A percentile compares a stretch with the other conserved stretches of the same genome.
phyloP scores from a whole-genome alignment of 2,113 vertebrate genomes.

The Podocnemis expansa region DNA sequence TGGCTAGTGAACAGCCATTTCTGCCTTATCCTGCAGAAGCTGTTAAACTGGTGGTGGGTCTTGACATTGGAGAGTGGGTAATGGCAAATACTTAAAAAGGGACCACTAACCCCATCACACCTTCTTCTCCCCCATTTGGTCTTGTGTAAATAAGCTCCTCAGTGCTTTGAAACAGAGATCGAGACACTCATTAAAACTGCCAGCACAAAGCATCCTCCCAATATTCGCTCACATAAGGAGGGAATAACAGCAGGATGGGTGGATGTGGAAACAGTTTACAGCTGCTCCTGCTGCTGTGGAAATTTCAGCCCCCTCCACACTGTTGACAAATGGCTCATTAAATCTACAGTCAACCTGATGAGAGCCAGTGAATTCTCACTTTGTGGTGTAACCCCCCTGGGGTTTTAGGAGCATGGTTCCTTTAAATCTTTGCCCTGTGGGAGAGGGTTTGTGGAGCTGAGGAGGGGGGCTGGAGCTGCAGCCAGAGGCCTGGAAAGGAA shows the following conservation, averaged over 20 bases:
- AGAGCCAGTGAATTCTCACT: background rate
- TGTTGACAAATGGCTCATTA: constrained; percentile 19
- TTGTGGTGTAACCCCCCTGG: too few relatives aligned
- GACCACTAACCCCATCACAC: background rate
- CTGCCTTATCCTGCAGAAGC: background rate
- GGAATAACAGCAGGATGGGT: background rate
- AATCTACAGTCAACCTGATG: background rate
- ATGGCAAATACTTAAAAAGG: background rate
- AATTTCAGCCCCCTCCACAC: constrained; percentile 15
- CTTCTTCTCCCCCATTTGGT: background rate
- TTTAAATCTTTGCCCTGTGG: too few relatives aligned
- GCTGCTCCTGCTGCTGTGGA: background rate
- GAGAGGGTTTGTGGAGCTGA: too few relatives aligned
- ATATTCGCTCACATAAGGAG: background rate
- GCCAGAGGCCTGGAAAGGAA: too few relatives aligned
- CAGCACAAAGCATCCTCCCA: background rate
- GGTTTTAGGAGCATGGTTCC: too few relatives aligned
- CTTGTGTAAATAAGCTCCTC: background rate
- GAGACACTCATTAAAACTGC: constrained; percentile 10
- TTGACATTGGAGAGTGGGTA: background rate
- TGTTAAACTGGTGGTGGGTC: background rate
- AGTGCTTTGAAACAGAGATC: background rate
- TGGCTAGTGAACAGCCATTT: background rate
- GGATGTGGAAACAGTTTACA: background rate
- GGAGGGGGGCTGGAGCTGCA: too few relatives aligned